Evolutionary conservation across 2,888 invertebrate genomes (phyloP).

Genomic region (Homarus gammarus): DNA sequence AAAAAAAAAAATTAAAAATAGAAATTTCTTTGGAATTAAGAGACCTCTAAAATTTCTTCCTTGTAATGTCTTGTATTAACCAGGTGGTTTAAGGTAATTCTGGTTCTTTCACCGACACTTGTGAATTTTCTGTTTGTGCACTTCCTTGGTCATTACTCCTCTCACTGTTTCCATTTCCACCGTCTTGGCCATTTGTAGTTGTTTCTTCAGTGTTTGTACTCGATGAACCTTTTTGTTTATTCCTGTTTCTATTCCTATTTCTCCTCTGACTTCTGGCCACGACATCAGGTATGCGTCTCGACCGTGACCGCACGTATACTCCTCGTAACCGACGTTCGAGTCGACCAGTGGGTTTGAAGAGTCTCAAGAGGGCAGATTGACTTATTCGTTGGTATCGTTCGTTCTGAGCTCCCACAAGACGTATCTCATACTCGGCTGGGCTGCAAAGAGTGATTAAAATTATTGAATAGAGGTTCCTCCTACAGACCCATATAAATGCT

Average conservation of each 20-base stretch:
- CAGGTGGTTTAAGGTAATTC: slow-evolving; percentile 20
- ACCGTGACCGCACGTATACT: slow-evolving; percentile 44
- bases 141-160: neutral
- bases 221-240: neutral
- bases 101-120: neutral
- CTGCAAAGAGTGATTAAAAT: too few species aligned
- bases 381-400: slow-evolving; percentile 53
- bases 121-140: neutral
- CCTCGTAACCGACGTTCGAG: slow-evolving; percentile 59
- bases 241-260: slow-evolving; percentile 23
- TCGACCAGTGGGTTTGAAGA: slow-evolving; percentile 69
- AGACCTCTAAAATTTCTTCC: too few species aligned
- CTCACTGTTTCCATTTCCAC: neutral
- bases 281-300: slow-evolving; percentile 53
- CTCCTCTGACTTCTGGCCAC: neutral
- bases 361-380: slow-evolving; percentile 50
- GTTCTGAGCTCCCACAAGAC: slow-evolving; percentile 56
- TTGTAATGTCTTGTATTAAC: too few species aligned
- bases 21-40: too few species aligned
- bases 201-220: neutral
- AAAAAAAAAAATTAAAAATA: too few species aligned
- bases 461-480: too few species aligned
- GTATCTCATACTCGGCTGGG: slow-evolving; percentile 70
- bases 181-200: neutral
- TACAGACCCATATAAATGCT: too few species aligned